Base-by-base conservation (phyloP, 2,888 invertebrate species). In the Eupithecia subfuscata region DNA sequence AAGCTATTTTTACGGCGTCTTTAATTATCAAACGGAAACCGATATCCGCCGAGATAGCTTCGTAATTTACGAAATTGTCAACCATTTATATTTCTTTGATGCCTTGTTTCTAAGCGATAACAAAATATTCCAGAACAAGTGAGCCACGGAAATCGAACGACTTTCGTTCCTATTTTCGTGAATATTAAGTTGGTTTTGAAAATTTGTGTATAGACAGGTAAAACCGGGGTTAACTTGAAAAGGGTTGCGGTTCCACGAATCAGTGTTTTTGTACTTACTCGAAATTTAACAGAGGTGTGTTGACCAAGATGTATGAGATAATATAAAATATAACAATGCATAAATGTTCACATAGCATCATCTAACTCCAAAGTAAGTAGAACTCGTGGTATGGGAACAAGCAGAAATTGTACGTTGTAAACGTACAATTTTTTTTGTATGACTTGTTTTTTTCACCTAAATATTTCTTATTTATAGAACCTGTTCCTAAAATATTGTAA, bases 21-120 rank as follows among this genome's bases (percentile, higher is more conserved):
- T 18, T 40, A 14, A 22, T 60, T 43, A 63, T 69, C 69, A 73
- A 73, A 63, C 45, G 69, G 18, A 63, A 37, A 45, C 73, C 69
- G 40, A 56, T 68, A 65, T 67, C 48, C 30, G 68, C 22, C 14
- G 22, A n/a, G 60, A 63, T 73, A 45, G 43, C 56, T 43, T 52
- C 52, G 9, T 22, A 70, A 69, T 63, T 64, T 43, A 60, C 65
- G 14, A 48, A 63, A 71, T 71, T 37, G 25, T 56, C 75, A 14
- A 45, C 68, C 48, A 63, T 75, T 75, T 63, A 67, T 52, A 48
- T 64, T 68, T 48, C 60, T 56, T 69, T 43, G 71, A 75, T 70
- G 74, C 71, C 65, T 69, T 65, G 72, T 37, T 37, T 69, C 40
- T 9, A 67, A 72, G 48, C 74, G 76, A 71, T 74, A 74, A 60